These are phyloP conservation scores for Zeus faber DNA, from an alignment of 2,113 vertebrate species.

Conservation along the genomic window DNA sequence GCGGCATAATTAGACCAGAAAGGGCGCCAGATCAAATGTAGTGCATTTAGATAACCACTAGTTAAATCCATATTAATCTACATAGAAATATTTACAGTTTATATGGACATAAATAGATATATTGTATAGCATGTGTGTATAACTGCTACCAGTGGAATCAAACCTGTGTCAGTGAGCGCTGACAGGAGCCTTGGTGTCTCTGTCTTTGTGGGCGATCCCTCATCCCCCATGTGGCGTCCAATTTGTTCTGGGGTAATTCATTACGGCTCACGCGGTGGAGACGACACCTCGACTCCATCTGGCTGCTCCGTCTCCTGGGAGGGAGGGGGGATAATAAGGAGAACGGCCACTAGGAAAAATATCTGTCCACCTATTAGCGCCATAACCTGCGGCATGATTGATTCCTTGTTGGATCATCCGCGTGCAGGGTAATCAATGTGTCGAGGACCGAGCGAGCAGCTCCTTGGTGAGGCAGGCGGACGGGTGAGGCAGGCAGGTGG, in stretches of 20 bases:
- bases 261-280: constrained; percentile 70
- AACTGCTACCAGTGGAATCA: no score
- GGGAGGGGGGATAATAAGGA: constrained; percentile 58
- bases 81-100: no score
- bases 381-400: constrained; percentile 68
- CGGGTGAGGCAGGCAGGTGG: not conserved
- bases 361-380: constrained; percentile 68
- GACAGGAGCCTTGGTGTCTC: no score
- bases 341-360: constrained; percentile 57
- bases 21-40: no score
- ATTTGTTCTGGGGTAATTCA: constrained; percentile 75
- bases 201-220: no score
- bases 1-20: no score
- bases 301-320: constrained; percentile 41
- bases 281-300: constrained; percentile 74
- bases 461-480: not conserved
- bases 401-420: constrained; percentile 69
- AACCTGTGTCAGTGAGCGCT: no score
- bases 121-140: no score
- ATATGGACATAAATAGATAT: no score
- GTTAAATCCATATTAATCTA: no score
- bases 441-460: not conserved
- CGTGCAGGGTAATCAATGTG: not conserved
- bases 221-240: constrained; percentile 60
- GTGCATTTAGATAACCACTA: no score